Evolutionary conservation across 2,113 vertebrate genomes (phyloP), one percentile per base, ranked within the genome.

Genomic region (Triplophysa siluroides): DNA sequence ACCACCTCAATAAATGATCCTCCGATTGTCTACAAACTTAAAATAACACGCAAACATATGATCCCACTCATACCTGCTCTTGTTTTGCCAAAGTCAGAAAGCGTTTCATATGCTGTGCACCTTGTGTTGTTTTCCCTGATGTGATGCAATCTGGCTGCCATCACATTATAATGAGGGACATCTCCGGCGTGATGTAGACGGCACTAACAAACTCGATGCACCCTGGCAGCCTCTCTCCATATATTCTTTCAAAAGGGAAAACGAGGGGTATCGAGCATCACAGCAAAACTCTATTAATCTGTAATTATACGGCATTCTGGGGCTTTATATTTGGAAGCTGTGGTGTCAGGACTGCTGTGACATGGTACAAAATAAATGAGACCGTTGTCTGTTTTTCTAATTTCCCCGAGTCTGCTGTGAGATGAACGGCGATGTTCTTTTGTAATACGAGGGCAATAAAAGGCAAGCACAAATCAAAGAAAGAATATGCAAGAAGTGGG

Each of bases 131-230:
- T 89, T 85, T 80, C 81, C 84, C 83, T 90, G 88, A 91, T 90
- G 87, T 83, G 85, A 90, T 87, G 83, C 90, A 88, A 91, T 89
- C 88, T 88, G 87, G 86, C 86, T 70, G 69, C 86, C 84, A 89
- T 88, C 89, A 90, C 90, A 90, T 89, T 90, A 91, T 90, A 90
- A 85, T 74, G 81, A 80, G 82, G 81, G 87, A 91, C 87, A 88
- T 90, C 88, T 90, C 86, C 87, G 87, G 88, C 89, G 85, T 85
- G 84, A 89, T 89, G 88, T 83, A 87, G 87, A 92, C 86, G 83
- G 86, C 82, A 82, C 87, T 90, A 90, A 92, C 89, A 88, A 85
- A 91, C 91, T 82, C 78, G 43, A 19, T 43, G 18, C 81, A 88
- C 86, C 81, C 89, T 50, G 58, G 65, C 47, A 85, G 82, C 82